Evolutionary conservation across 2,113 vertebrate genomes (phyloP).

Genomic region (Morone chrysops): DNA sequence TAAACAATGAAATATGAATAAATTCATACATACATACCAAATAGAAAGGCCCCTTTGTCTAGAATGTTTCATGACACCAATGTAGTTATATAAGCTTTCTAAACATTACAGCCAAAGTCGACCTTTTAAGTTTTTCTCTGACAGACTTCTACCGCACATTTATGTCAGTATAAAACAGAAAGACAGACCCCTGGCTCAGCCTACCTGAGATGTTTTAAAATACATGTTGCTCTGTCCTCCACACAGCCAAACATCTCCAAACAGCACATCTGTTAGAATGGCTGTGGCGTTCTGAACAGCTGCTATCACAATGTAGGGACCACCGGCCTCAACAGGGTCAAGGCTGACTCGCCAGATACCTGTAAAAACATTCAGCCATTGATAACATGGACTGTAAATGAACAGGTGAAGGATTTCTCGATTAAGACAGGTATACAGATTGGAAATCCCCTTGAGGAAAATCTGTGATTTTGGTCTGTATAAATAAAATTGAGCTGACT

Average conservation of each 20-base stretch:
- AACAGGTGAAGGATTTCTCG: background rate
- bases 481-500: background rate
- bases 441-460: background rate
- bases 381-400: background rate
- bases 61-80: background rate
- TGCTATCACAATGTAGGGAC: conserved; percentile 87
- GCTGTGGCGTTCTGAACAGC: conserved; percentile 51
- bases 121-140: background rate
- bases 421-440: background rate
- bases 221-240: conserved; percentile 96
- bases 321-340: conserved; percentile 85
- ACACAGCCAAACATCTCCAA: conserved; percentile 95
- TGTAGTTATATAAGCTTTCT: background rate
- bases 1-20: background rate
- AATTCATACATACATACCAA: background rate
- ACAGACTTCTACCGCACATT: background rate
- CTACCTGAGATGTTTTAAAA: conserved; percentile 87
- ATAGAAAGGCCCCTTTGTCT: background rate
- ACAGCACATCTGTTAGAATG: conserved; percentile 86
- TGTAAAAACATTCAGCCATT: conserved; percentile 7
- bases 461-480: background rate
- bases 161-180: background rate
- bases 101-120: background rate
- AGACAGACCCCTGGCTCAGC: background rate
- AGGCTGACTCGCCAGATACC: conserved; percentile 86